phyloP scores from a whole-genome alignment of 2,797 vertebrate species.

The Paguma larvata region DNA sequence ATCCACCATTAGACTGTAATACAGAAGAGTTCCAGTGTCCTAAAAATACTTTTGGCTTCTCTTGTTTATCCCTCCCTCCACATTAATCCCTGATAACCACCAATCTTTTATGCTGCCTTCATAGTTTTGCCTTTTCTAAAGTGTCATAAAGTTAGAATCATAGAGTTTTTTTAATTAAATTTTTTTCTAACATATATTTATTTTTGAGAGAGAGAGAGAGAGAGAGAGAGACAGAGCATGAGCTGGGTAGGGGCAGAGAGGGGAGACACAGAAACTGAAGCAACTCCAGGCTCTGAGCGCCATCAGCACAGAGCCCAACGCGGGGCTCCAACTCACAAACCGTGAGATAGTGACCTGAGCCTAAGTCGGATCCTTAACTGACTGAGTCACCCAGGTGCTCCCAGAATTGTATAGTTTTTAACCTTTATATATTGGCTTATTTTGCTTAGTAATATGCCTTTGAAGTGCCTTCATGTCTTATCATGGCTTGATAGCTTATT shows the following conservation, averaged over 20 bases:
- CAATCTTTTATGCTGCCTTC: neutral
- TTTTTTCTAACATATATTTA: too few relatives aligned
- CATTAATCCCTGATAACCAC: neutral
- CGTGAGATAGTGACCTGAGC: too few relatives aligned
- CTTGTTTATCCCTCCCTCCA: neutral
- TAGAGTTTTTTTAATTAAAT: too few relatives aligned
- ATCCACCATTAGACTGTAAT: neutral
- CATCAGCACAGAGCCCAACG: too few relatives aligned
- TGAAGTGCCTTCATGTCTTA: neutral
- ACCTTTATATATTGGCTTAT: neutral
- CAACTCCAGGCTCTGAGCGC: too few relatives aligned
- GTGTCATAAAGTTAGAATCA: neutral
- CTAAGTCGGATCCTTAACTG: too few relatives aligned
- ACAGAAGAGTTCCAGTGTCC: neutral
- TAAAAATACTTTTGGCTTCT: neutral
- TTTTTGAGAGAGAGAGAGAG: too few relatives aligned
- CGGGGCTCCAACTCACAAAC: too few relatives aligned
- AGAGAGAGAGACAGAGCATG: too few relatives aligned
- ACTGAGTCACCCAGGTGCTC: too few relatives aligned
- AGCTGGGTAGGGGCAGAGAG: too few relatives aligned
- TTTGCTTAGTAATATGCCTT: neutral
- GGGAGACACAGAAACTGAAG: too few relatives aligned
- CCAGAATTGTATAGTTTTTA: neutral
- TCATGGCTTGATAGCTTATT: neutral
- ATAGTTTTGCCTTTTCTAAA: neutral